Evolutionary conservation across 2,797 vertebrate genomes (phyloP), one percentile per base, ranked within the genome.

Genomic region (Betta splendens): DNA sequence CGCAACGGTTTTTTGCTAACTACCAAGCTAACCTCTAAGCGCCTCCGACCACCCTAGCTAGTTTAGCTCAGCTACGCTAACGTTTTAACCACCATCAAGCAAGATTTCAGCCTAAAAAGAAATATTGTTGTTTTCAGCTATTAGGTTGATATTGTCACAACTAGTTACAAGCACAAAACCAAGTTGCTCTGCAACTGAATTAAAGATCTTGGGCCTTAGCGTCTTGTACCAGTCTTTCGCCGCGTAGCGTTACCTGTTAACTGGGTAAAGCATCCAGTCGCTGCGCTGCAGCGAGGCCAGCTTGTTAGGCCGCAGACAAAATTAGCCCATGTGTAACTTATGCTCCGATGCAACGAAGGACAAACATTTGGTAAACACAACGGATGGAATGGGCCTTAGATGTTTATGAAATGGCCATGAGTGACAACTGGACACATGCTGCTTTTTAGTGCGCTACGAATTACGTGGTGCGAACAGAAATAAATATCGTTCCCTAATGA

Each of bases 51-150:
- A 72, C 66, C 80, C 50, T 57, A 33, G 69, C 69, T 82, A 61
- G 20, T 37, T 15, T 35, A 37, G 55, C 61, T 37, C 35, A 36
- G 64, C 69, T 73, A 76, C 69, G 72, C 72, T 85, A 87, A 64
- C 12, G 10, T 13, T n/a, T 10, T 51, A 61, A 69, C 65, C 10
- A 12, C 22, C 5, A 33, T 31, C 44, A 16, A n/a, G 39, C 9
- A 6, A 4, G 18, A 12, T n/a, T n/a, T n/a, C 31, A 25, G 6
- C 15, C 9, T 2, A 5, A 12, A 15, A 45, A 44, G 36, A 0
- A 15, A 12, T n/a, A 11, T 16, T 23, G 1, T 31, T 28, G 0
- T 2, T 4, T 1, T n/a, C 5, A 4, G 15, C 1, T 18, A 15
- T 16, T 0, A 0, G 3, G 0, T 3, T 9, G 0, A 36, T 61